These are phyloP conservation scores for Saccopteryx leptura DNA, from an alignment of 2,113 vertebrate genomes.

Conservation along the genomic window DNA sequence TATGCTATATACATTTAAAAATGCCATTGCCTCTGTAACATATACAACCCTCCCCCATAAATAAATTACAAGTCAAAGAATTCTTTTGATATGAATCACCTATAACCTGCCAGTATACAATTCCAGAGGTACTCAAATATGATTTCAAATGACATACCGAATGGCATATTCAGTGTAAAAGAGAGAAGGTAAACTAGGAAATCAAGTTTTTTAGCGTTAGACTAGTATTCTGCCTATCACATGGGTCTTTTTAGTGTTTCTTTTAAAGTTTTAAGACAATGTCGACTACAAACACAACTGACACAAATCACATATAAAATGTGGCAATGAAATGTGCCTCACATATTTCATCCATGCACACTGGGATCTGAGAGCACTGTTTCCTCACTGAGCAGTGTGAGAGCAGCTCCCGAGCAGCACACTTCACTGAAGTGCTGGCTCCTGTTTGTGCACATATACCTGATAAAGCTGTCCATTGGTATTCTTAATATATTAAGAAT, in stretches of 20 bases:
- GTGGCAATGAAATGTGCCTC: background rate
- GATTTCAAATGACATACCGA: background rate
- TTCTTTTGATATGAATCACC: background rate
- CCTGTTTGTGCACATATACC: background rate
- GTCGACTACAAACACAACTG: conserved; percentile 1
- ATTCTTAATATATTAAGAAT: background rate
- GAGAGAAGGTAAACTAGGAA: background rate
- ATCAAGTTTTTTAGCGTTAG: background rate
- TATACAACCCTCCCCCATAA: background rate
- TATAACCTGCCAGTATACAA: background rate
- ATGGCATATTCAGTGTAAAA: background rate
- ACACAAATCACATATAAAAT: background rate
- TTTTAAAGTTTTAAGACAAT: conserved; percentile 19
- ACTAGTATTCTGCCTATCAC: background rate
- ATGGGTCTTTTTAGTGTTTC: background rate
- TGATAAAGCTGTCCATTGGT: background rate
- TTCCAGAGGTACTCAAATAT: background rate
- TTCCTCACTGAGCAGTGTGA: background rate
- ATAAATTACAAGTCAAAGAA: background rate
- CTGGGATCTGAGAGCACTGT: background rate
- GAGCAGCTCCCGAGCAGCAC: background rate
- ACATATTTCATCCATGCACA: background rate
- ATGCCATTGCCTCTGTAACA: background rate
- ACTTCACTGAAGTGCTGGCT: background rate
- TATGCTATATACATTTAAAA: background rate